Base-by-base conservation (phyloP, 2,113 vertebrate genomes). In the Catharus minimus region DNA sequence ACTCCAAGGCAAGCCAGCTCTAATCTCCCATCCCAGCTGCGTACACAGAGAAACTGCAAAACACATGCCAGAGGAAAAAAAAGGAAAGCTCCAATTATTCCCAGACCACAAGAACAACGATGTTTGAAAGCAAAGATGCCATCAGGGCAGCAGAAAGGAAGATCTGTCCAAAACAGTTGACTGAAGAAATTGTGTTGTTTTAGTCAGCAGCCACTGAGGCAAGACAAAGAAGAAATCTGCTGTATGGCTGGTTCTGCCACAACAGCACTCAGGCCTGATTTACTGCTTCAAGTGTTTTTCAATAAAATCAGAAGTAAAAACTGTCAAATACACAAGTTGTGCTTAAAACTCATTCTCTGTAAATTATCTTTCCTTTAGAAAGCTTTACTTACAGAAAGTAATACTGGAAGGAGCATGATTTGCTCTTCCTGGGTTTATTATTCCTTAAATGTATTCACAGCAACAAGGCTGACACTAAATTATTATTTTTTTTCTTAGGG, bases 31-130 rank as follows among this genome's bases (percentile, higher is more conserved):
- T 36, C 77, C 69, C 80, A 84, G 89, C 79, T 94, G 92, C 2
- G 0, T 24, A 65, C 53, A 53, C 67, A 91, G 72, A 84, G 79
- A 76, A 90, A 92, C 73, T 73, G 66, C 69, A 69, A 24, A 82
- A 66, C n/a, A 53, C 30, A 82, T 5, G 36, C 65, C 11, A 4
- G 55, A 84, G 27, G 17, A 8, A 55, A 64, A 64, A 73, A 67
- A 92, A 36, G 67, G 86, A 94, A 96, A 90, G 53, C 57, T 82
- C 78, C 66, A 71, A 78, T 93, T 96, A 91, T 43, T 65, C 74
- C 92, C 53, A 90, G 91, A 86, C 91, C 58, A 76, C 78, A 95
- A 79, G 73, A 90, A 77, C 39, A 39, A 72, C 1, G 0, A 82
- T n/a, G 33, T 55, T 65, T 75, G 72, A 81, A 86, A 83, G 57